Evolutionary conservation across 2,888 invertebrate genomes (phyloP), one percentile per base, ranked within the genome.

Genomic region (Nematopogon swammerdamellus): DNA sequence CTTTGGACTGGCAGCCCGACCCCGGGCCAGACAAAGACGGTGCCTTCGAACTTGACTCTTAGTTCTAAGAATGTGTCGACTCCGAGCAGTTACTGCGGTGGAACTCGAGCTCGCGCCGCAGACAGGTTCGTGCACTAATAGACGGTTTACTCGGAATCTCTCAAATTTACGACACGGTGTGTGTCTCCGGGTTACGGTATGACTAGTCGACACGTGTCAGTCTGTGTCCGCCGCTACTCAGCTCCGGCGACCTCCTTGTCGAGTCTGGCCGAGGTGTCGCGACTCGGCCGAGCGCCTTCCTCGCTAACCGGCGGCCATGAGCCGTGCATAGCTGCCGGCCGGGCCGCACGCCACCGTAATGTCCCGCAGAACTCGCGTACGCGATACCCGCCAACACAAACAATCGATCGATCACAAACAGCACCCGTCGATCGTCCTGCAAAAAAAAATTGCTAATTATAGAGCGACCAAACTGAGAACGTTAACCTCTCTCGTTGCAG

Each of bases 91-190:
- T 75, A 72, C 69, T 69, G 61, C 62, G 61, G 59, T 62, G 57
- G 57, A 66, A 70, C 68, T 64, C 67, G 70, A 68, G 68, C 68
- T 63, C 68, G 60, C 65, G 71, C 68, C 65, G 62, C 65, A 68
- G 70, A 72, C 75, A 79, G 76, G 73, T 76, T 73, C n/a, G 75
- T 70, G 50, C 71, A 68, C 73, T 76, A 76, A 77, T 77, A 75
- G 72, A 72, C 74, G 67, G 70, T 73, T 70, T 73, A 72, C 72
- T 68, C 57, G 61, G 68, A 72, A 71, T 65, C 60, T 70, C 70
- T 64, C 68, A 64, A 63, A 65, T 69, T 67, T 64, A 70, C 68
- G 65, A 63, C 70, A 64, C 67, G 75, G 69, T 72, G 74, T 75
- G 74, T 75, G 73, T 73, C 67, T 71, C 67, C 55, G 59, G 60